Evolutionary conservation across 2,888 invertebrate genomes (phyloP).

Genomic region (Mythimna ferrago): DNA sequence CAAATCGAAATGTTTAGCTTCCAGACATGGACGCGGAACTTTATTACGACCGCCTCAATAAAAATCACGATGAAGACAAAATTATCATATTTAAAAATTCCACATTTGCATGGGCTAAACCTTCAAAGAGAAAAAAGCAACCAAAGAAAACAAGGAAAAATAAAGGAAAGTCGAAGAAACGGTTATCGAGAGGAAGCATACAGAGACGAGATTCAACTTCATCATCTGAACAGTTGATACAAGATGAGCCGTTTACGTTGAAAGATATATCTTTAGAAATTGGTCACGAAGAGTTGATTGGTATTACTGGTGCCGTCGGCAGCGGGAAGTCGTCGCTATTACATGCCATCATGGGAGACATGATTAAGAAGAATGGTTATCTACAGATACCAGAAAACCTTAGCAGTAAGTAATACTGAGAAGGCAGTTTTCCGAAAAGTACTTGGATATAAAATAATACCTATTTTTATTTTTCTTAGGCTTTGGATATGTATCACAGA

Average conservation of each 20-base stretch:
- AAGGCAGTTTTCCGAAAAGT: not conserved
- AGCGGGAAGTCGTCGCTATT: conserved; percentile 97
- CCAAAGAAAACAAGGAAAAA: conserved; percentile 80
- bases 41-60: conserved; percentile 91
- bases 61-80: conserved; percentile 88
- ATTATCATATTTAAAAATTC: conserved; percentile 91
- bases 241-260: conserved; percentile 79
- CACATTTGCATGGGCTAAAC: conserved; percentile 91
- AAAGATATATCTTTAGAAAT: conserved; percentile 80
- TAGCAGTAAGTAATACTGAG: conserved; percentile 86
- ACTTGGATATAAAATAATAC: not conserved
- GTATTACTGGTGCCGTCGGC: conserved; percentile 97
- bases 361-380: conserved; percentile 93
- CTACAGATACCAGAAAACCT: conserved; percentile 93
- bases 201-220: conserved; percentile 79
- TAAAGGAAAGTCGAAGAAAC: conserved; percentile 88
- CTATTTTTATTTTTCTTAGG: conserved; percentile 82
- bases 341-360: conserved; percentile 96
- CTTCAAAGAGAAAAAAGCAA: conserved; percentile 75
- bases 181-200: conserved; percentile 73
- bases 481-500: conserved; percentile 96
- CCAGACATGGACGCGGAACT: conserved; percentile 91
- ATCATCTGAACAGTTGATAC: conserved; percentile 69
- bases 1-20: conserved; percentile 80
- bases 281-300: conserved; percentile 94